Conservation (phyloP, 2,113 vertebrate species). For the Ornithorhynchus anatinus region DNA sequence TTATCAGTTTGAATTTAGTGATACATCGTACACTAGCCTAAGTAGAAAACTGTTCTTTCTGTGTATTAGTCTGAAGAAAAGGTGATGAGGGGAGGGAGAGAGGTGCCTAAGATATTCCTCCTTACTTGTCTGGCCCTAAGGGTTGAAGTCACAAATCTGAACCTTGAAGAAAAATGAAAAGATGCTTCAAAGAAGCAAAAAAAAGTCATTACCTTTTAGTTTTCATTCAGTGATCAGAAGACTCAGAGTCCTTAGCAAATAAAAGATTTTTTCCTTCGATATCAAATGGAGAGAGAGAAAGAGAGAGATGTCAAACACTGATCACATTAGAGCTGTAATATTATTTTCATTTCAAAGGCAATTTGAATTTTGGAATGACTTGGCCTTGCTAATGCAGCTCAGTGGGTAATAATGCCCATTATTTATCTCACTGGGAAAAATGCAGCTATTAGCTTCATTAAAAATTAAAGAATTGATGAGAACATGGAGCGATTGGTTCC, state of each 20-base stretch:
- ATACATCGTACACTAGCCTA: too few species aligned
- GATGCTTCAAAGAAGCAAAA: neutral
- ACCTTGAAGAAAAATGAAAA: neutral
- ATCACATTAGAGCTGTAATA: neutral
- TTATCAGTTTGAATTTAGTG: too few species aligned
- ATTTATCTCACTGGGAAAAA: neutral
- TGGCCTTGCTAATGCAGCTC: neutral
- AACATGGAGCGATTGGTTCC: neutral
- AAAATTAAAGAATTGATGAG: neutral
- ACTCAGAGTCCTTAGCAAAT: neutral
- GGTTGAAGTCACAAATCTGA: too few species aligned
- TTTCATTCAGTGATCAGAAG: neutral
- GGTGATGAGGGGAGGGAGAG: too few species aligned
- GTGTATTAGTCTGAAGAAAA: too few species aligned
- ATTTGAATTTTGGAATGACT: constrained; percentile 6
- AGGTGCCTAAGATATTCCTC: too few species aligned
- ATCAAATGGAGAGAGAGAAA: constrained; percentile 4
- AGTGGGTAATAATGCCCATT: neutral
- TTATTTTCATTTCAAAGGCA: constrained; percentile 8
- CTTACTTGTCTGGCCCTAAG: too few species aligned
- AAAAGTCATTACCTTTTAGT: neutral
- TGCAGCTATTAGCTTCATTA: neutral
- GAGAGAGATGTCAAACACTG: neutral
- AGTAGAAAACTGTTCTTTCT: too few species aligned
- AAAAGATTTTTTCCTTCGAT: neutral